Evolutionary conservation across 2,888 invertebrate species (phyloP).

Genomic region (Acleris literana): DNA sequence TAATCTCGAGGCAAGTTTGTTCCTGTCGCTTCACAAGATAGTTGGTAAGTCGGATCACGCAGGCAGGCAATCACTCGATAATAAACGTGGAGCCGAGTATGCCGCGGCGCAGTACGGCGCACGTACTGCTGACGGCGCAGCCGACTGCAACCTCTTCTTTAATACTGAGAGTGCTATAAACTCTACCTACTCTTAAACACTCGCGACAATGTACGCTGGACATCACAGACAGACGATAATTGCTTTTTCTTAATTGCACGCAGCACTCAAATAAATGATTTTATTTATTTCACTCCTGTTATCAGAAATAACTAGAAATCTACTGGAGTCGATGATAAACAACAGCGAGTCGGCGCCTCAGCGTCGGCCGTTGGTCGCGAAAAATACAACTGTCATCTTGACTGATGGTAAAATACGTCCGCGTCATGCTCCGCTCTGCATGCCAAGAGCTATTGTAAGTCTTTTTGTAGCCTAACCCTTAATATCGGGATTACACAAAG

Average conservation of each 20-base stretch:
- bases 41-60: slow-evolving; percentile 79
- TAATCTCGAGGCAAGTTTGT: slow-evolving; percentile 63
- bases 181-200: slow-evolving; percentile 3
- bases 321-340: slow-evolving; percentile 75
- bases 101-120: slow-evolving; percentile 57
- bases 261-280: slow-evolving; percentile 50
- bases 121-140: slow-evolving; percentile 67
- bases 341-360: slow-evolving; percentile 71
- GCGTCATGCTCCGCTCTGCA: slow-evolving; percentile 76
- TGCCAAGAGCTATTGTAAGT: slow-evolving; percentile 73
- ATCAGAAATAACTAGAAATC: slow-evolving; percentile 70
- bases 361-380: slow-evolving; percentile 77
- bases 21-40: slow-evolving; percentile 65
- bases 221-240: no score
- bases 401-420: slow-evolving; percentile 78
- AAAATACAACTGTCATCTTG: slow-evolving; percentile 83
- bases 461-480: slow-evolving; percentile 67
- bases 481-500: slow-evolving; percentile 67
- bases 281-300: slow-evolving; percentile 54
- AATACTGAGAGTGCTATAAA: slow-evolving; percentile 14
- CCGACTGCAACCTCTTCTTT: slow-evolving; percentile 45
- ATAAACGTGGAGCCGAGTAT: slow-evolving; percentile 73
- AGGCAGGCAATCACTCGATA: slow-evolving; percentile 79
- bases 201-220: slow-evolving; percentile 8
- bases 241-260: slow-evolving; percentile 4